These are phyloP conservation scores for Dysdera silvatica DNA, from an alignment of 1,140 invertebrate genomes.

Conservation along the genomic window DNA sequence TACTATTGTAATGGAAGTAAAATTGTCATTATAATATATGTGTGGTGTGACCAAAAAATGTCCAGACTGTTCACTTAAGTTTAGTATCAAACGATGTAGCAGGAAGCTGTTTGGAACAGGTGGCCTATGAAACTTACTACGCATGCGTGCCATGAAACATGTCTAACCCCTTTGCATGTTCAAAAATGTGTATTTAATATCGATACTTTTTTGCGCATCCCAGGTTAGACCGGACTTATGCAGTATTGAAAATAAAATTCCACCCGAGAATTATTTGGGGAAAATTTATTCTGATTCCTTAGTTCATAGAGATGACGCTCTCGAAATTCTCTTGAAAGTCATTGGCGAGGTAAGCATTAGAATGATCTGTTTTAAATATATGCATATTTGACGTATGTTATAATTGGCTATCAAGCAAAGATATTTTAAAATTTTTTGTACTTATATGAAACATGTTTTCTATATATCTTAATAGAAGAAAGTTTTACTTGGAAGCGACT, in stretches of 20 bases:
- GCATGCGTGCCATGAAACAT: no score
- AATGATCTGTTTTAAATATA: not conserved
- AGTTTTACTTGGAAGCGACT: conserved; percentile 54
- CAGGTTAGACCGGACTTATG: conserved; percentile 54
- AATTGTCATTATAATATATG: no score
- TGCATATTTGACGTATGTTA: not conserved
- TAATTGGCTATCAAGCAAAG: not conserved
- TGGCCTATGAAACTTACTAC: no score
- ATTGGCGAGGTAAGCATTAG: conserved; percentile 49
- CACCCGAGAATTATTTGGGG: conserved; percentile 48
- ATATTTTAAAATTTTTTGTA: not conserved
- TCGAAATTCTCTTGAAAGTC: conserved; percentile 49
- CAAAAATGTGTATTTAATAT: no score
- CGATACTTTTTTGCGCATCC: conserved; percentile 27
- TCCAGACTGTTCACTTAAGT: no score
- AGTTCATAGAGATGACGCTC: conserved; percentile 50
- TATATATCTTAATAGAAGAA: conserved; percentile 43
- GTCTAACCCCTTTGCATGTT: no score
- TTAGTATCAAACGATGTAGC: no score
- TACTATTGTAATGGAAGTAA: no score
- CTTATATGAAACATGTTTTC: not conserved
- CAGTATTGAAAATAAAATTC: conserved; percentile 45
- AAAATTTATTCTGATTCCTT: conserved; percentile 53
- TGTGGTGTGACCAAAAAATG: no score
- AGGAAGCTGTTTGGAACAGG: no score